Base-by-base conservation (phyloP, 2,797 vertebrate genomes). In the Agapornis canus region DNA sequence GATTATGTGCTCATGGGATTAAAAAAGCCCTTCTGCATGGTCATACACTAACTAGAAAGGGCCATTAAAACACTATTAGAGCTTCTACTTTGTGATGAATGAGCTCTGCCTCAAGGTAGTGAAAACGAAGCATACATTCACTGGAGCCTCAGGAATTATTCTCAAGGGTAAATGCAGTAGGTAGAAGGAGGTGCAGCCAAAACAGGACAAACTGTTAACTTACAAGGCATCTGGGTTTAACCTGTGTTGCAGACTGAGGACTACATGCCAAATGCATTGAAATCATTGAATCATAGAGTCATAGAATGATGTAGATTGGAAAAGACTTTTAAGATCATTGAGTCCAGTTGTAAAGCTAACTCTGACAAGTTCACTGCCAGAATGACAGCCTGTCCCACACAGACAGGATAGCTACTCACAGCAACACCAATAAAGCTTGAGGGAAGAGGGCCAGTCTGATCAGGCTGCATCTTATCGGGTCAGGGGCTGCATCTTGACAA, bases 11-110 rank as follows among this genome's bases (percentile, higher is more conserved):
- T n/a, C 37, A 31, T 37, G 42, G 90, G 45, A 91, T 91, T 42
- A 65, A 22, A 86, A 48, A 75, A 70, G 6, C 31, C n/a, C 52
- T 88, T 94, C 57, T 81, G 59, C 82, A 66, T 40, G 42, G 76
- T 69, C 90, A 91, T 71, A 45, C 6, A 4, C 42, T 65, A 78
- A 49, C n/a, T 71, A 72, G 49, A 76, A 92, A 84, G 49, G 13
- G 65, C 63, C 82, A 93, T 89, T 90, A 86, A 92, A 91, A 76
- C 27, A 71, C 40, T 51, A 83, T 88, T 90, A 91, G 51, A 85
- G 61, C 35, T 88, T 59, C n/a, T 69, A 39, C 8, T 79, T 72
- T 11, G 13, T 69, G 66, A 66, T 35, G 49, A 78, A 47, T 25
- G 35, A 84, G 77, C 43, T 63, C 61, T 90, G 93, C 79, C 91